A percentile compares a stretch with the other conserved stretches of the same genome.
Conservation (phyloP, 1,140 invertebrate species). For the Panagrolaimus sp. region DNA sequence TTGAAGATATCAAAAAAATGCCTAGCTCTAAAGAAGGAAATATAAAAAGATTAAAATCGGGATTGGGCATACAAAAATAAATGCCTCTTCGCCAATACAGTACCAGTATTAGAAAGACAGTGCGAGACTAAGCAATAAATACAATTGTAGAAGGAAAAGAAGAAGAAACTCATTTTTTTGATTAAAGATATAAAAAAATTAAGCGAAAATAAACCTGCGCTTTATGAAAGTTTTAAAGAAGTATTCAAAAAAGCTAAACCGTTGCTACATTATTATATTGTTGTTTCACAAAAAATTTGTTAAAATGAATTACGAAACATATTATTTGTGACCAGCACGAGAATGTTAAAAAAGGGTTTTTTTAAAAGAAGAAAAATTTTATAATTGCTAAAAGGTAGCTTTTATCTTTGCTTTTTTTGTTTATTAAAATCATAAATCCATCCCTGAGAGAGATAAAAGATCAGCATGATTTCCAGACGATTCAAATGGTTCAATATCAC, state of each 20-base stretch:
- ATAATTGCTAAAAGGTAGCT: neutral
- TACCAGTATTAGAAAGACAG: constrained; percentile 15
- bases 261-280: too few species aligned
- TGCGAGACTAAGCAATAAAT: neutral
- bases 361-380: neutral
- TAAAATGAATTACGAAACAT: neutral
- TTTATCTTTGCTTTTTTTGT: neutral
- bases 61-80: too few species aligned
- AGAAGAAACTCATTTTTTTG: neutral
- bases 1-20: too few species aligned
- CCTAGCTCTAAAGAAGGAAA: too few species aligned
- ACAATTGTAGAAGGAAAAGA: neutral
- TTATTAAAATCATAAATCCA: neutral
- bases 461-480: neutral
- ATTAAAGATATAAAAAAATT: too few species aligned
- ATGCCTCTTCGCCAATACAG: too few species aligned
- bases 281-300: neutral
- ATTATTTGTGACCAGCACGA: too few species aligned
- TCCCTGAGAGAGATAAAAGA: constrained; percentile 1
- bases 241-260: too few species aligned
- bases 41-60: too few species aligned
- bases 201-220: too few species aligned
- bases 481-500: constrained; percentile 15
- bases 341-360: neutral
- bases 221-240: too few species aligned